These are phyloP conservation scores for Agrotis segetum DNA, from an alignment of 2,888 invertebrate genomes.

Conservation along the genomic window DNA sequence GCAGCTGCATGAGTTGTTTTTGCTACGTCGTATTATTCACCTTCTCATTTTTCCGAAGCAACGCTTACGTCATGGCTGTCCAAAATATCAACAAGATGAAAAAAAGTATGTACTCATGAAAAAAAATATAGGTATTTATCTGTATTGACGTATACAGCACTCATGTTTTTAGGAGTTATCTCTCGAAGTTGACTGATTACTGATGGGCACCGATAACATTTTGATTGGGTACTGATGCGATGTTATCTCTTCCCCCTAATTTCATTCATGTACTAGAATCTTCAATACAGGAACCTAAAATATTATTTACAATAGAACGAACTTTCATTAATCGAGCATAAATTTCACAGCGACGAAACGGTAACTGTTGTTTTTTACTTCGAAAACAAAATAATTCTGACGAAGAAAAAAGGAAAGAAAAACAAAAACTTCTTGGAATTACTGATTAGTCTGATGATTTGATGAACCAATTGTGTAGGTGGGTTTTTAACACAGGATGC, in stretches of 20 bases:
- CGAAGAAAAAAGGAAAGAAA: conserved; percentile 5
- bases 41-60: conserved; percentile 31
- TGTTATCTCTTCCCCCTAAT: conserved; percentile 40
- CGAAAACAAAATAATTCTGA: neutral
- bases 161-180: conserved; percentile 53
- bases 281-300: conserved; percentile 1
- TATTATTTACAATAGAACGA: conserved; percentile 7
- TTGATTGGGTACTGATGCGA: conserved; percentile 30
- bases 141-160: conserved; percentile 26
- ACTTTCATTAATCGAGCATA: neutral
- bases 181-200: conserved; percentile 59
- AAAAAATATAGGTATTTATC: conserved; percentile 30
- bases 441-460: conserved; percentile 6
- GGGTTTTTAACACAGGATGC: conserved; percentile 15
- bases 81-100: conserved; percentile 46
- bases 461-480: neutral
- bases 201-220: conserved; percentile 46
- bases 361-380: conserved; percentile 7
- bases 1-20: conserved; percentile 30
- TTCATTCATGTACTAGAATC: conserved; percentile 13
- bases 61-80: conserved; percentile 40
- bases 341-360: neutral
- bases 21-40: conserved; percentile 23
- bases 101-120: conserved; percentile 19
- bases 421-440: conserved; percentile 1